A percentile compares a stretch with the other conserved stretches of the same genome.
phyloP scores from a whole-genome alignment of 2,113 vertebrate species.

The Platichthys flesus region DNA sequence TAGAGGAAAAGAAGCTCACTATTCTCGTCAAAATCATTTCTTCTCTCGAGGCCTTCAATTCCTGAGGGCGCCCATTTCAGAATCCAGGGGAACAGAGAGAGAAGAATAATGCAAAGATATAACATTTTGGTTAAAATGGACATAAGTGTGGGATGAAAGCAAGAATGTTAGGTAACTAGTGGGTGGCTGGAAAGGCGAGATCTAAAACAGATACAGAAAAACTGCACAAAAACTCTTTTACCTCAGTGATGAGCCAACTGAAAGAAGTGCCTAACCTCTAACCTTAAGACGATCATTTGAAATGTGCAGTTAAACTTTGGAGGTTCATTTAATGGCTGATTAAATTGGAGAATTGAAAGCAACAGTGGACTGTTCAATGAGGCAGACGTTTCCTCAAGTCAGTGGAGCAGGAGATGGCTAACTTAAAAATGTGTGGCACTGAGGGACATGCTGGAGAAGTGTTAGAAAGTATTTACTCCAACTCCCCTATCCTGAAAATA shows the following conservation, averaged over 20 bases:
- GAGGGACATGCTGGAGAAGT: constrained; percentile 1
- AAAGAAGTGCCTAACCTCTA: constrained; percentile 42
- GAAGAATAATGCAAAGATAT: constrained; percentile 29
- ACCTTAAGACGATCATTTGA: constrained; percentile 50
- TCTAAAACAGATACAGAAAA: constrained; percentile 32
- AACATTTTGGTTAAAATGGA: constrained; percentile 25
- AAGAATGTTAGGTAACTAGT: constrained; percentile 31
- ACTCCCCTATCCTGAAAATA: background rate
- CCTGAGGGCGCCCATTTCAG: constrained; percentile 20
- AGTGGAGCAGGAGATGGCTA: background rate
- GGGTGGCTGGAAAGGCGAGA: constrained; percentile 30
- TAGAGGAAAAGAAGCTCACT: constrained; percentile 27
- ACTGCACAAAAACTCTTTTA: background rate
- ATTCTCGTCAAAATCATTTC: constrained; percentile 53
- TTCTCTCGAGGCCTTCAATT: constrained; percentile 37
- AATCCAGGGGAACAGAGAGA: constrained; percentile 17
- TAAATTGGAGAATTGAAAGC: constrained; percentile 61
- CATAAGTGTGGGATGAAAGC: constrained; percentile 42
- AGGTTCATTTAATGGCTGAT: constrained; percentile 70
- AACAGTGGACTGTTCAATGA: constrained; percentile 49
- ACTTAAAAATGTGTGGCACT: background rate
- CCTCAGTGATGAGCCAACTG: constrained; percentile 25
- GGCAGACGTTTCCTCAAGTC: constrained; percentile 44
- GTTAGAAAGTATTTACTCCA: constrained; percentile 12
- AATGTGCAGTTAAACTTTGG: constrained; percentile 63